Percentiles rank a stretch among this genome's conserved stretches.
Conservation (phyloP, 2,888 invertebrate genomes). For the Lasioglossum vierecki region DNA sequence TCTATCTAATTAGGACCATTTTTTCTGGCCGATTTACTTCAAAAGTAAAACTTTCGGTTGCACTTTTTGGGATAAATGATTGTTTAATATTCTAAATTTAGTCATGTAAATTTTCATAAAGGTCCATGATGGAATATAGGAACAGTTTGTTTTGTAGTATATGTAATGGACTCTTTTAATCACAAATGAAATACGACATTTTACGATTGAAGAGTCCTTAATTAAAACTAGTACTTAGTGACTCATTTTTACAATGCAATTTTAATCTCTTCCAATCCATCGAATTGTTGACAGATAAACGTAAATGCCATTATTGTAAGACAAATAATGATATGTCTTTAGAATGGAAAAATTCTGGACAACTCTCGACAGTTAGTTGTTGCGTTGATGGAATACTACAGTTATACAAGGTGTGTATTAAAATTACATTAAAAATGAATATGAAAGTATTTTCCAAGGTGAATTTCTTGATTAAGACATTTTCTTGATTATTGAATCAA, state of each 20-base stretch:
- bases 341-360: not conserved
- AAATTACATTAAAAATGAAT: not conserved
- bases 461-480: too few species aligned
- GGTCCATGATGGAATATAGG: not conserved
- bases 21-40: not conserved
- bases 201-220: not conserved
- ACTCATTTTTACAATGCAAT: not conserved
- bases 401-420: not conserved
- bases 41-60: not conserved
- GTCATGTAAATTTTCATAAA: not conserved
- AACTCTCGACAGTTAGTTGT: not conserved
- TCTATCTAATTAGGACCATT: not conserved
- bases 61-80: not conserved
- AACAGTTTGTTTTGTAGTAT: not conserved
- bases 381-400: not conserved
- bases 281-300: not conserved
- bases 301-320: not conserved
- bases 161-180: not conserved
- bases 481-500: not conserved
- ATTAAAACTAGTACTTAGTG: not conserved
- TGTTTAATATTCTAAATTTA: not conserved
- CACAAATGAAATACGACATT: not conserved
- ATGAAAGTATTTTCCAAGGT: too few species aligned
- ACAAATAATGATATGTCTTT: not conserved
- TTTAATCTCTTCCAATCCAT: not conserved